Evolutionary conservation across 2,888 invertebrate species (phyloP).

Genomic region (Cephus pulcher): DNA sequence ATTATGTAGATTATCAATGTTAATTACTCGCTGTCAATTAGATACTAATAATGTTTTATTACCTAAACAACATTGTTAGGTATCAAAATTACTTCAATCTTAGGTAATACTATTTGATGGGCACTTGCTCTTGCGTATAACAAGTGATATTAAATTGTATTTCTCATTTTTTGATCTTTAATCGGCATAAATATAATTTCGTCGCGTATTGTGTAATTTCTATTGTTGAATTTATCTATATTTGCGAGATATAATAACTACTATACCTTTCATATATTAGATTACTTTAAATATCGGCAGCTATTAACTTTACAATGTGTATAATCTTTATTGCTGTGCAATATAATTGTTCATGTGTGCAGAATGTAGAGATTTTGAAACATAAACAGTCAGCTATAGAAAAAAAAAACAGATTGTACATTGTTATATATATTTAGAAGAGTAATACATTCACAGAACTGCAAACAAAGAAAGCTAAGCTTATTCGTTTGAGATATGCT

Average conservation of each 20-base stretch:
- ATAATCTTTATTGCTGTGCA: conserved; percentile 21
- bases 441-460: neutral
- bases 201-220: neutral
- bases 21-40: neutral
- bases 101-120: neutral
- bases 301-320: conserved; percentile 12
- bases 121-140: neutral
- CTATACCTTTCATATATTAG: neutral
- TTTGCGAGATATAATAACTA: neutral
- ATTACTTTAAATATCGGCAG: conserved; percentile 10
- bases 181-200: neutral
- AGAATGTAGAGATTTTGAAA: conserved; percentile 6
- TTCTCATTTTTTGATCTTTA: neutral
- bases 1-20: neutral
- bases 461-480: neutral
- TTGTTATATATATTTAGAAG: conserved; percentile 11
- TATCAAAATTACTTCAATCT: neutral
- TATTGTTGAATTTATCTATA: neutral
- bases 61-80: neutral
- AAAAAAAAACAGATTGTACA: conserved; percentile 14
- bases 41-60: neutral
- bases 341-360: conserved; percentile 15
- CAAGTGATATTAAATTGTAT: neutral
- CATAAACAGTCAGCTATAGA: neutral
- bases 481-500: neutral